Conservation (phyloP, 2,888 invertebrate species). For the Lysandra coridon region DNA sequence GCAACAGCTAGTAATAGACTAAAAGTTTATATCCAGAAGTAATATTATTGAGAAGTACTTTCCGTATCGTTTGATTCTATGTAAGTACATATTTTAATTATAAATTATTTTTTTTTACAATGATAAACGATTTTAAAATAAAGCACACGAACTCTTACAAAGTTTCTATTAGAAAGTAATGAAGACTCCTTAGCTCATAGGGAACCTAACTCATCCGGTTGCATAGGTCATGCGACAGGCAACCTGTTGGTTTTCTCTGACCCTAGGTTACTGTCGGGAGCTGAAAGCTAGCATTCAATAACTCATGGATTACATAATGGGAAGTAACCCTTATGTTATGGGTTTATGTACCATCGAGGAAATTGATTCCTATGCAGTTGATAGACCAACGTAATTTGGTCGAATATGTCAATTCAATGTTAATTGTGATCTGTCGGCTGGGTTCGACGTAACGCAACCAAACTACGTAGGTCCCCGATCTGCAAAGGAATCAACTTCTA, state of each 20-base stretch:
- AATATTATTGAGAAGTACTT: neutral
- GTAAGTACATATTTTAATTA: neutral
- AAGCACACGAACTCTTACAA: neutral
- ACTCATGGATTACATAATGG: conserved; percentile 12
- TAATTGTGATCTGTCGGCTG: too few species aligned
- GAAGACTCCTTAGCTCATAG: conserved; percentile 22
- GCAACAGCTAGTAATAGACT: too few species aligned
- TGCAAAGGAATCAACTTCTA: too few species aligned
- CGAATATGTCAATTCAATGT: too few species aligned
- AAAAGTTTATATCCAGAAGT: neutral
- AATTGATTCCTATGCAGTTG: too few species aligned
- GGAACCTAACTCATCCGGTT: conserved; percentile 23
- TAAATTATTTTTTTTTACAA: neutral
- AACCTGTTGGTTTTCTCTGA: conserved; percentile 27
- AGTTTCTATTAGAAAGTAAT: conserved; percentile 30
- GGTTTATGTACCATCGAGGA: neutral
- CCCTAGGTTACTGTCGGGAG: conserved; percentile 22
- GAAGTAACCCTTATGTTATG: neutral
- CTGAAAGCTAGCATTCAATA: conserved; percentile 27
- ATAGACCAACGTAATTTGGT: too few species aligned
- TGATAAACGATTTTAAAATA: neutral
- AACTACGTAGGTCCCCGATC: too few species aligned
- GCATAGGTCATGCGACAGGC: conserved; percentile 26
- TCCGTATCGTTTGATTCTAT: neutral
- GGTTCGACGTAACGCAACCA: too few species aligned